Conservation (phyloP, 2,888 invertebrate genomes). For the Smittia sp. region DNA sequence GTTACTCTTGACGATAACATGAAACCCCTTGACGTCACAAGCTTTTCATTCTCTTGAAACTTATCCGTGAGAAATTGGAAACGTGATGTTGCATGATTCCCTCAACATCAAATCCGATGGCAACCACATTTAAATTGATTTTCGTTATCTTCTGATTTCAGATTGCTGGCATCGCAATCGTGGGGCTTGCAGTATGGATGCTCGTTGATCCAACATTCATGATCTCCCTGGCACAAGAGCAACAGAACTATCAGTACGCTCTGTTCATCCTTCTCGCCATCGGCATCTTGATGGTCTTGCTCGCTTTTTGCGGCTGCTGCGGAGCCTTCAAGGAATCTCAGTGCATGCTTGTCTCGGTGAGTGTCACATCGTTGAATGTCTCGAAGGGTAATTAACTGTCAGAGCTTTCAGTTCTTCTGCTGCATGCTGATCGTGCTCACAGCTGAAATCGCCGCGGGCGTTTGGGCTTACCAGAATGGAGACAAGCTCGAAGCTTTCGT, state of each 20-base stretch:
- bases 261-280: slow-evolving; percentile 70
- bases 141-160: slow-evolving; percentile 53
- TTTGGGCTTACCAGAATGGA: slow-evolving; percentile 72
- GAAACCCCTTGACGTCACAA: background rate
- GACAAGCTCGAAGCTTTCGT: slow-evolving; percentile 65
- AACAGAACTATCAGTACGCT: slow-evolving; percentile 64
- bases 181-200: slow-evolving; percentile 74
- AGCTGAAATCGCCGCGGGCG: slow-evolving; percentile 72
- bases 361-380: slow-evolving; percentile 46
- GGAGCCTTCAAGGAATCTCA: slow-evolving; percentile 76
- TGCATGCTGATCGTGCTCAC: slow-evolving; percentile 73
- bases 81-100: background rate
- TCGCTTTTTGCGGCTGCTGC: slow-evolving; percentile 76
- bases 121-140: no score
- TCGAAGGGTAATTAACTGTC: slow-evolving; percentile 12
- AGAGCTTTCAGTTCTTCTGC: slow-evolving; percentile 66
- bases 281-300: slow-evolving; percentile 69
- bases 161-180: slow-evolving; percentile 68
- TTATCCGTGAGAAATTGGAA: background rate
- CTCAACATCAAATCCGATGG: background rate
- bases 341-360: slow-evolving; percentile 72
- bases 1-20: no score
- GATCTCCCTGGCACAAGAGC: slow-evolving; percentile 65
- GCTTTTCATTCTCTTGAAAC: background rate
- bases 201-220: slow-evolving; percentile 71